Evolutionary conservation across 2,797 vertebrate species (phyloP).

Genomic region (Gymnodraco acuticeps): DNA sequence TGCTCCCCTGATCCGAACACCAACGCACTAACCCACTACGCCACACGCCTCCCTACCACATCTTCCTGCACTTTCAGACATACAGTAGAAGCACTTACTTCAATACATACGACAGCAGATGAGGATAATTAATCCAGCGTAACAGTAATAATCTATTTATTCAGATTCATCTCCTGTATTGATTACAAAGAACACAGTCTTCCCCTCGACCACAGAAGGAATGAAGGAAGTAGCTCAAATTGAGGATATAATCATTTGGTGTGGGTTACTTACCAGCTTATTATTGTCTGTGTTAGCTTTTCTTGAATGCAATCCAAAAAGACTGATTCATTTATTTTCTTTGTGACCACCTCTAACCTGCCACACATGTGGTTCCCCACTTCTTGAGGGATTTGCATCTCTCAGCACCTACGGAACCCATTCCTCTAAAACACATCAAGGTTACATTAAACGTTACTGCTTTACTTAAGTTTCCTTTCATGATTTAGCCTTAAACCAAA

Average conservation of each 20-base stretch:
- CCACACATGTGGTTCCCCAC: constrained; percentile 68
- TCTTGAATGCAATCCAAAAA: constrained; percentile 75
- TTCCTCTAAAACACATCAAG: constrained; percentile 59
- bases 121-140: background rate
- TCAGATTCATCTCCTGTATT: constrained; percentile 28
- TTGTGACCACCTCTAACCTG: constrained; percentile 75
- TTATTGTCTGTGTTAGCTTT: constrained; percentile 76
- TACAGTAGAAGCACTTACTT: background rate
- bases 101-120: background rate
- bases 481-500: constrained; percentile 41
- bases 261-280: constrained; percentile 73
- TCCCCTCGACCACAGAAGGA: constrained; percentile 36
- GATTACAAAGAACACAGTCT: constrained; percentile 33
- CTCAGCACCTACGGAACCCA: constrained; percentile 62
- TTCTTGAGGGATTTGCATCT: constrained; percentile 59
- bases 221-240: constrained; percentile 62
- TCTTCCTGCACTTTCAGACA: background rate
- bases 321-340: constrained; percentile 79
- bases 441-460: constrained; percentile 33
- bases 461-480: constrained; percentile 59
- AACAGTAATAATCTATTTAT: constrained; percentile 24
- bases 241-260: constrained; percentile 71
- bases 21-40: too few species aligned
- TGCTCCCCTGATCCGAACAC: too few species aligned
- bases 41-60: too few species aligned